Base-by-base conservation (phyloP, 2,888 invertebrate genomes). In the Microplitis deprimator region DNA sequence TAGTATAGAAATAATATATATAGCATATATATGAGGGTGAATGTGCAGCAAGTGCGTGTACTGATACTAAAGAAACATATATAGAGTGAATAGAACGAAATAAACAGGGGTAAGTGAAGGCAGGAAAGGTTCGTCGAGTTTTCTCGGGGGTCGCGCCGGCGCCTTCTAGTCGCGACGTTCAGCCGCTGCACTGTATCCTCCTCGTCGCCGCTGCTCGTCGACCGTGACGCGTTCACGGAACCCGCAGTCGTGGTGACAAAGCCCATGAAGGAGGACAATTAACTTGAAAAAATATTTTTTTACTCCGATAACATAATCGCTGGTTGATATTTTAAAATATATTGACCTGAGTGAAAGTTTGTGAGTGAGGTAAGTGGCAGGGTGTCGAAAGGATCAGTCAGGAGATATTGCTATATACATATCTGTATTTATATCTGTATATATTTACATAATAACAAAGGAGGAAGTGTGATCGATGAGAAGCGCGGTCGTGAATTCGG, bases 31-130 rank as follows among this genome's bases (percentile, higher is more conserved):
- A 38, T 65, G 38, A 20, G 65, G 20, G 65, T 65, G 65, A 13
- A 29, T 65, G 38, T 65, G 13, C 13, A 38, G 29, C 13, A 65
- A 65, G 38, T 29, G 65, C 20, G 65, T 29, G 65, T 65, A 62
- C 13, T 17, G 29, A 38, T 65, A 6, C 16, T 59, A 59, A 50
- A 61, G 50, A 29, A 41, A 29, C 20, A 62, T 5, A 40, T 20
- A 38, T 20, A 13, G 8, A 5, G 13, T 41, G 62, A 10, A 50
- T 50, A 87, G 92, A 87, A 39, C 60, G 92, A 92, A 86, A 92
- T 92, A 82, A 92, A 92, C 83, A 92, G 92, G 69, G 92, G 92
- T 78, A 92, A 92, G n/a, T 13, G 39, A 85, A 92, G 50, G 10
- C 50, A 50, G 50, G 50, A 50, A 50, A 50, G 92, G 87, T 92